phyloP scores from a whole-genome alignment of 1,140 invertebrate species.

The Habropoda laboriosa region DNA sequence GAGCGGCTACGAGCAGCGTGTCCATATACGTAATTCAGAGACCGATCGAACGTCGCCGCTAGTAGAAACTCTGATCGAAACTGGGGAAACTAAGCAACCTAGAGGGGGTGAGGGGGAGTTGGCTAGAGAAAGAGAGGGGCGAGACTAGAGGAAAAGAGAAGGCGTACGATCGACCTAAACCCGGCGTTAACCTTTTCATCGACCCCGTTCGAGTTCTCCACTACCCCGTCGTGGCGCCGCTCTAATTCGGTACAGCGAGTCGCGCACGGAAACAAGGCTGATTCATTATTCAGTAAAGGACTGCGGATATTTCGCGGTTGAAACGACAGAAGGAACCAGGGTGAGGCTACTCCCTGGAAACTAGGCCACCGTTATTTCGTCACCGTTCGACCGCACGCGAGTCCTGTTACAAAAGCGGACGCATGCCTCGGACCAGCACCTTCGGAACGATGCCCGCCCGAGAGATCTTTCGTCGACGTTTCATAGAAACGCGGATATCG shows the following conservation, averaged over 20 bases:
- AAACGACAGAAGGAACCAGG: not conserved
- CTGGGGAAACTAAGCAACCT: slow-evolving; percentile 44
- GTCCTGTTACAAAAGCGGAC: not conserved
- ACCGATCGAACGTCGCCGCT: slow-evolving; percentile 45
- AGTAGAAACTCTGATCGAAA: slow-evolving; percentile 50
- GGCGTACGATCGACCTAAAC: slow-evolving; percentile 59
- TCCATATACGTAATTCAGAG: slow-evolving; percentile 14
- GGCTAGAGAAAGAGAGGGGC: slow-evolving; percentile 1
- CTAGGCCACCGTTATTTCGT: slow-evolving; percentile 5
- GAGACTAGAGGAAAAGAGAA: slow-evolving; percentile 34
- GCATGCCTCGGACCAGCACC: too few species aligned
- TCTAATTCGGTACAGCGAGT: slow-evolving; percentile 61
- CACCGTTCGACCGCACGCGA: not conserved
- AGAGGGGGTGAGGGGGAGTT: slow-evolving; percentile 44
- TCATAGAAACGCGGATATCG: too few species aligned
- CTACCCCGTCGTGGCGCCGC: slow-evolving; percentile 49
- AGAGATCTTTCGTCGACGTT: not conserved
- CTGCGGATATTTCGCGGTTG: slow-evolving; percentile 38
- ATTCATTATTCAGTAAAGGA: slow-evolving; percentile 61
- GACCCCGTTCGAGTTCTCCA: slow-evolving; percentile 52
- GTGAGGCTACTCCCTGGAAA: not conserved
- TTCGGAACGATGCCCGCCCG: too few species aligned
- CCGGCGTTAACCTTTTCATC: slow-evolving; percentile 65
- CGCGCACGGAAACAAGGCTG: slow-evolving; percentile 60
- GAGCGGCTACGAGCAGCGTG: not conserved